These are phyloP conservation scores for Epistrophe eligans DNA, from an alignment of 2,888 invertebrate genomes.

Conservation along the genomic window DNA sequence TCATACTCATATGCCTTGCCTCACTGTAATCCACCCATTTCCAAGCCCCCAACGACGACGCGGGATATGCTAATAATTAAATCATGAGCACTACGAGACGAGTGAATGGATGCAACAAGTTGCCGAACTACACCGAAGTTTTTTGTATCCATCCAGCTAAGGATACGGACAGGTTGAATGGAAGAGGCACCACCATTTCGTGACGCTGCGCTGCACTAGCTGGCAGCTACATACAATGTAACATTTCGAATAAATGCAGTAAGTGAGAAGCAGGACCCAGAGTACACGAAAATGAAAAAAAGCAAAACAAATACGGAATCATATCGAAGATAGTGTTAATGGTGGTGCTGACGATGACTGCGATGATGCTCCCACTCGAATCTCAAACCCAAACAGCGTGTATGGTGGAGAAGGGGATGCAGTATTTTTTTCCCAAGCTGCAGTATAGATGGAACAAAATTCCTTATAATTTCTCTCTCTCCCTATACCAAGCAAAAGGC, in stretches of 20 bases:
- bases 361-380: slow-evolving; percentile 6
- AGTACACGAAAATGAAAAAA: neutral
- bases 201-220: neutral
- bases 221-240: slow-evolving; percentile 56
- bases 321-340: slow-evolving; percentile 47
- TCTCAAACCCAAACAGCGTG: no score
- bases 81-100: slow-evolving; percentile 44
- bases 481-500: neutral
- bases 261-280: slow-evolving; percentile 32
- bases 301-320: slow-evolving; percentile 20
- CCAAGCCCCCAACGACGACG: slow-evolving; percentile 6
- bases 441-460: slow-evolving; percentile 26
- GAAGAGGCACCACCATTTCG: neutral
- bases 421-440: neutral
- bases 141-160: slow-evolving; percentile 13
- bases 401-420: neutral
- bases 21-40: slow-evolving; percentile 15
- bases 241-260: slow-evolving; percentile 47
- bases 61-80: slow-evolving; percentile 64
- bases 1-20: neutral
- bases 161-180: slow-evolving; percentile 7
- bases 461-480: slow-evolving; percentile 35
- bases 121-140: slow-evolving; percentile 21
- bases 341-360: slow-evolving; percentile 25
- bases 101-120: slow-evolving; percentile 59